Base-by-base conservation (phyloP, 2,888 invertebrate genomes). In the Aspidiotus destructor region DNA sequence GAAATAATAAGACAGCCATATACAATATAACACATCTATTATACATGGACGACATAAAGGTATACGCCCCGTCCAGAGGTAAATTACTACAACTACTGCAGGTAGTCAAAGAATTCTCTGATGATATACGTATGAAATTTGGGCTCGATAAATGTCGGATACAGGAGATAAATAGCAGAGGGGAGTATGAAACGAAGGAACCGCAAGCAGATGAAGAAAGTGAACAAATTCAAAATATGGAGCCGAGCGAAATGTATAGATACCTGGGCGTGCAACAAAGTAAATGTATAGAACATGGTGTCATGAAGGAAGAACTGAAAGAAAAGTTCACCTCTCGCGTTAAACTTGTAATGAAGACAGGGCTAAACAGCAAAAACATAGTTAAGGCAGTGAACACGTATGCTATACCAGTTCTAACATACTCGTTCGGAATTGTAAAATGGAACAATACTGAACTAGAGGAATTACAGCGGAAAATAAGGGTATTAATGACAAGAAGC, bases 1-100 rank as follows among this genome's bases (percentile, higher is more conserved):
- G 60, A 44, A 16, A 54, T 15, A 68, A 44, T 61, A 58, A 9
- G 42, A 44, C 53, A 60, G 41, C 40, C 62, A 54, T 53, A 52
- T 41, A 40, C 41, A 55, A 60, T 67, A 57, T 71, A 8, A 63
- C 65, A 10, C 72, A 73, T 52, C 69, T 71, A 2, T 61, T 73
- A 10, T 72, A 73, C 41, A 70, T 73, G 70, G 72, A 73, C 62
- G 72, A 73, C 44, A 41, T 73, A 11, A 71, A 72, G 54, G 15
- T 73, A 10, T 70, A 70, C 69, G 70, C 71, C 15, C 10, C 6
- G n/a, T 48, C 48, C 6, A 60, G 42, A 1, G 69, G 41, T n/a
- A 57, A 58, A 64, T 13, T 42, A 42, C 53, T 68, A 6, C 15
- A 53, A n/a, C 58, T 71, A n/a, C 16, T 72, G 2, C 17, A 68